Conservation (phyloP, 35 echinoderm and acorn worm species). For the Apostichopus japonicus region DNA sequence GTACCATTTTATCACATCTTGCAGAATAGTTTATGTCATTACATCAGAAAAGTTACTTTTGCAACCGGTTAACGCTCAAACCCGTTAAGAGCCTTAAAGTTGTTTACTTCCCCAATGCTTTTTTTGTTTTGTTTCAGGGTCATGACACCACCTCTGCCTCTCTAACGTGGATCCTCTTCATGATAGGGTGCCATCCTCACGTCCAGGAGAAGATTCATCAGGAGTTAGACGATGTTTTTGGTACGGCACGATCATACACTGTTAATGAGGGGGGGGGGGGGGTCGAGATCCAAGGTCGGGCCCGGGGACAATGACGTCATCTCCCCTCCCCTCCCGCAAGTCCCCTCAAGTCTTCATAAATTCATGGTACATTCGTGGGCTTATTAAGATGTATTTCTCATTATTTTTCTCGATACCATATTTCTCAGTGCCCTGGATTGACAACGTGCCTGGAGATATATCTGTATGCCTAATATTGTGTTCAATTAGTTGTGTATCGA, state of each 20-base stretch:
- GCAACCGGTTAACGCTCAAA: no score
- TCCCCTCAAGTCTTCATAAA: no score
- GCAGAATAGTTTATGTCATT: neutral
- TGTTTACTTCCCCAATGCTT: neutral
- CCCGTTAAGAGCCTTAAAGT: neutral
- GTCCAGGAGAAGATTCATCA: constrained; percentile 59
- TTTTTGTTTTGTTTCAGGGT: constrained; percentile 40
- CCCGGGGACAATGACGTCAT: no score
- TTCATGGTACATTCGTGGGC: no score
- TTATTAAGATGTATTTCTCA: no score
- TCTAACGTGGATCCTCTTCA: constrained; percentile 58
- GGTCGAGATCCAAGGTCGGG: no score
- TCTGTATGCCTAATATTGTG: no score
- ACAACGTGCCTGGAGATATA: no score
- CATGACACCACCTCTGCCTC: constrained; percentile 77
- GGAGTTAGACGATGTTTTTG: constrained; percentile 71
- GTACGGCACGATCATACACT: neutral
- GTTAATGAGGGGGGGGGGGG: neutral
- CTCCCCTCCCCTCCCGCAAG: no score
- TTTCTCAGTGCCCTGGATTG: no score
- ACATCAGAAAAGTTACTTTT: neutral
- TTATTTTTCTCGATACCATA: no score
- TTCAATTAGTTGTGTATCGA: no score
- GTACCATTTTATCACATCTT: neutral
- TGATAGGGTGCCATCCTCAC: constrained; percentile 66